These are phyloP conservation scores for Nebria ingens DNA, from an alignment of 1,140 invertebrate species.

Conservation along the genomic window DNA sequence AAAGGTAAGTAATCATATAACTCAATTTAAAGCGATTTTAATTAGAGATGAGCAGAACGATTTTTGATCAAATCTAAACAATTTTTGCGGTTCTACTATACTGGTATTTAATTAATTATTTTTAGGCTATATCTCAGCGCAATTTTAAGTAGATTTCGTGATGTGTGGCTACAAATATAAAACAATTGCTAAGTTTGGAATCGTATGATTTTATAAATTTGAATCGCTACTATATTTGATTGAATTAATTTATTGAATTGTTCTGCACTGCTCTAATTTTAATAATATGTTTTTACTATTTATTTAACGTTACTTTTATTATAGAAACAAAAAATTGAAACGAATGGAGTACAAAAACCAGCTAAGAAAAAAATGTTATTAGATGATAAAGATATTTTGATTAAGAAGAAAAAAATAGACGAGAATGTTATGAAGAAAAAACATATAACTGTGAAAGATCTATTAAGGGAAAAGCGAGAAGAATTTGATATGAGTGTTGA, in stretches of 20 bases:
- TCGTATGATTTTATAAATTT: no score
- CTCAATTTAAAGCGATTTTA: no score
- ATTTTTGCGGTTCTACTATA: no score
- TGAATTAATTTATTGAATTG: no score
- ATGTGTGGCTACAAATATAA: no score
- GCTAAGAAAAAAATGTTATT: constrained; percentile 32
- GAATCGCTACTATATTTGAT: no score
- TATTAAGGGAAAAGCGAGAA: constrained; percentile 33
- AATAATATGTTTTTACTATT: background rate
- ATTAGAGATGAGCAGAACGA: no score
- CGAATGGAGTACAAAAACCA: constrained; percentile 32
- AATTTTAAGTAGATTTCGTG: no score
- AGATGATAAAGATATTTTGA: constrained; percentile 33
- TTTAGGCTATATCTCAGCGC: no score
- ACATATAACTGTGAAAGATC: constrained; percentile 26
- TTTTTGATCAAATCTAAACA: no score
- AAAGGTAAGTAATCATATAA: background rate
- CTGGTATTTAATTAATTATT: no score
- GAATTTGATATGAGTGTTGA: constrained; percentile 27
- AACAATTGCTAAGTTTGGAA: no score
- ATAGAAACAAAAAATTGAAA: constrained; percentile 34
- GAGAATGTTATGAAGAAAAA: constrained; percentile 29
- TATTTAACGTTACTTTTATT: constrained; percentile 14
- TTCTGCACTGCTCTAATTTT: background rate
- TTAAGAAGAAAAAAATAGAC: constrained; percentile 31